phyloP scores from a whole-genome alignment of 2,113 vertebrate species.

The Melospiza georgiana region DNA sequence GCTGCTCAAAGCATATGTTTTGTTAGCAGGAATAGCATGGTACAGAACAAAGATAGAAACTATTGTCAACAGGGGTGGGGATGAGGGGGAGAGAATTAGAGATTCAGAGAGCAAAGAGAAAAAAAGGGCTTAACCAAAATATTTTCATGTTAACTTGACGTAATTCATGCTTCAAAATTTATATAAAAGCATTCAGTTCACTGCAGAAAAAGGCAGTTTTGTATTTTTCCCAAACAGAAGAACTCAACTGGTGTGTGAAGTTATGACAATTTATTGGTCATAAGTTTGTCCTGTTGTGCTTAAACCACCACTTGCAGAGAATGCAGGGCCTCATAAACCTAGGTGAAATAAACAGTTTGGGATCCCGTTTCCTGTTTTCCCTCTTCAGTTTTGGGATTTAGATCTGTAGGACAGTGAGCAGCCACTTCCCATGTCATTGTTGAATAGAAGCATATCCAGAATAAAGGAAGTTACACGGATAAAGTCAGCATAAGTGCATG shows the following conservation, averaged over 20 bases:
- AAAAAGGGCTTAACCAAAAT: neutral
- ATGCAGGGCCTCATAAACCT: neutral
- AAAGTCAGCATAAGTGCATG: neutral
- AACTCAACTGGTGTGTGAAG: neutral
- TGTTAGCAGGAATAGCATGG: neutral
- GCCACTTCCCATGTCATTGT: neutral
- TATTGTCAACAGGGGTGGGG: neutral
- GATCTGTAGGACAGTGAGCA: neutral
- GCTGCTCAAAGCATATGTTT: neutral
- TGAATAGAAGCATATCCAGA: neutral
- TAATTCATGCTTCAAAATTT: neutral
- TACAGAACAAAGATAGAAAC: neutral
- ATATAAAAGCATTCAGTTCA: neutral
- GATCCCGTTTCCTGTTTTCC: neutral
- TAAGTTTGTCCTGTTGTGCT: neutral
- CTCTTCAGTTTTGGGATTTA: neutral
- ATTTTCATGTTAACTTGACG: neutral
- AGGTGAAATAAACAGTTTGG: neutral
- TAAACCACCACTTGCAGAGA: neutral
- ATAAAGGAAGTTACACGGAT: neutral
- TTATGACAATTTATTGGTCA: neutral
- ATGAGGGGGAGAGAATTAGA: constrained; percentile 4
- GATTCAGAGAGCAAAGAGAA: neutral
- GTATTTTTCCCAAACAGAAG: neutral
- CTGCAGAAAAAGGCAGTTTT: neutral